Base-by-base conservation (phyloP, 1,140 invertebrate genomes). In the Zaprionus taronus region DNA sequence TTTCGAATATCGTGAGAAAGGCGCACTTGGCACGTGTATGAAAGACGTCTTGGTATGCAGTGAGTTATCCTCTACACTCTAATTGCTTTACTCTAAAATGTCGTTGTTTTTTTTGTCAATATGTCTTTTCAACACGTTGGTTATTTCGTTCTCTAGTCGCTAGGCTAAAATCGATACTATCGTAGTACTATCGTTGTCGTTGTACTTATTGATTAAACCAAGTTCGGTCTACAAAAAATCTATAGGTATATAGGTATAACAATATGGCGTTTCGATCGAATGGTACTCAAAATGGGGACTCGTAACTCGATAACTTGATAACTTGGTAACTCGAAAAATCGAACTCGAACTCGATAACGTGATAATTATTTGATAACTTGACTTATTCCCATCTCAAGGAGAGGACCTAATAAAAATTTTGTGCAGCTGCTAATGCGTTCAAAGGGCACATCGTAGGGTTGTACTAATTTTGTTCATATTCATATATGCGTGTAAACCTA, bases 71-170 rank as follows among this genome's bases (percentile, higher is more conserved):
- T 57, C 72, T 90, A 90, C 41, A 17, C 72, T 80, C 86, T 89
- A 89, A 81, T 89, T 85, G 72, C 77, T 77, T 79, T 85, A 82
- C 81, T 82, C 91, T 92, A 47, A 51, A 92, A 85, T 91, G 73
- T 92, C 87, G 91, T 92, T 92, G 91, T 92, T 85, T 84, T 84
- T 81, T 82, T 51, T 20, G 22, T 91, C 63, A 79, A 76, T 57
- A 79, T 71, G 67, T 61, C 77, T 85, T 77, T 2, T 47, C 70
- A 80, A 85, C 72, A 78, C 68, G 64, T 75, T 79, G 74, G 62
- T 83, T 77, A 71, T 67, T 62, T 77, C 64, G 24, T 55, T 55
- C 56, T 71, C 65, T 77, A 78, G 62, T 71, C 67, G 57, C 55
- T 84, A 57, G 55, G 60, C 72, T 79, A 65, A 66, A 77, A 77